These are phyloP conservation scores for Zaprionus inermis DNA, from an alignment of 1,140 invertebrate genomes.

Conservation along the genomic window DNA sequence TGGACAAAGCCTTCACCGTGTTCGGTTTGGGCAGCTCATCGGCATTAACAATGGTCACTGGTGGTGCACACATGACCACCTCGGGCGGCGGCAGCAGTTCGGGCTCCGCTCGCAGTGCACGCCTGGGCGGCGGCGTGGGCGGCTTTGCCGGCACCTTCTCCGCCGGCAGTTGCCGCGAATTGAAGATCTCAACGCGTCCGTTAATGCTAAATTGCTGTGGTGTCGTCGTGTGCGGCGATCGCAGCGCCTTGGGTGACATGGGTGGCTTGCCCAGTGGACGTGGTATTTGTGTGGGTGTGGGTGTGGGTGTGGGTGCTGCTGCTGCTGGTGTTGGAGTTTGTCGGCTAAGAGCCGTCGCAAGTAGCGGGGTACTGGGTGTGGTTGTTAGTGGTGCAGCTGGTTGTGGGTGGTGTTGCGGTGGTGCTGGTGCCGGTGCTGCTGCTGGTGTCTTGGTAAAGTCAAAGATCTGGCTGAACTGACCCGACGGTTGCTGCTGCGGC, in stretches of 20 bases:
- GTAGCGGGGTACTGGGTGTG: constrained; percentile 3
- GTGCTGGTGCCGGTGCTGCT: constrained; percentile 16
- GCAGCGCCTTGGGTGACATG: constrained; percentile 76
- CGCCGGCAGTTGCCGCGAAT: constrained; percentile 64
- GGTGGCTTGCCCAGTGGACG: constrained; percentile 74
- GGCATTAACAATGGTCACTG: constrained; percentile 72
- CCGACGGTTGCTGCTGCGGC: constrained; percentile 20
- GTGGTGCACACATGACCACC: constrained; percentile 74
- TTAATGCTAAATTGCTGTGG: constrained; percentile 74
- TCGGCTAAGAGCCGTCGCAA: neutral
- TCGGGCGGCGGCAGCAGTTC: constrained; percentile 47
- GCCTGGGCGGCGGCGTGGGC: constrained; percentile 59
- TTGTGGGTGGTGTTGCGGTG: neutral
- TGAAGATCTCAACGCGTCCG: constrained; percentile 80
- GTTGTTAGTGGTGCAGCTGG: constrained; percentile 20
- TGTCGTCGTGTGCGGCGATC: constrained; percentile 29
- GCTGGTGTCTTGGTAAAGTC: constrained; percentile 61
- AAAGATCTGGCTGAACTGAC: constrained; percentile 65
- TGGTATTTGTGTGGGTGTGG: constrained; percentile 72
- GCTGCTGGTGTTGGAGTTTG: neutral
- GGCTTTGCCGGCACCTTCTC: constrained; percentile 51
- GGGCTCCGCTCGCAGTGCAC: constrained; percentile 37
- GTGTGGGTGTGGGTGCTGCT: neutral
- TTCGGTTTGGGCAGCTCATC: constrained; percentile 79
- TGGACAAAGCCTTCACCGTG: constrained; percentile 74